Base-by-base conservation (phyloP, 2,797 vertebrate genomes). In the Cyprinella venusta region DNA sequence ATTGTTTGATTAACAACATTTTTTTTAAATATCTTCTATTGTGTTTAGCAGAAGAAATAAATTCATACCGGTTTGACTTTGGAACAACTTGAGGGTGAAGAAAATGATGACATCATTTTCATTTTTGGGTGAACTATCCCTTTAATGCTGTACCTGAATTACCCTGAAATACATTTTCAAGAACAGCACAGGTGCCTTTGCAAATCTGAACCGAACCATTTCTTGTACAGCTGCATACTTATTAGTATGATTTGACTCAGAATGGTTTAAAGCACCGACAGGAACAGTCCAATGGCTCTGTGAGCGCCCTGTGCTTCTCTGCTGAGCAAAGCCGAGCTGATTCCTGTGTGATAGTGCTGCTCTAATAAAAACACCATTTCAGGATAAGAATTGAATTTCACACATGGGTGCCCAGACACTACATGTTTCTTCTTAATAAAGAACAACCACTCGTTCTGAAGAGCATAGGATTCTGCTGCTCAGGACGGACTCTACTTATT, bases 331-430 rank as follows among this genome's bases (percentile, higher is more conserved):
- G 92, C 89, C 82, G 89, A 90, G 90, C 89, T 56, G 88, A 87
- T 91, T 89, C 87, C 65, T 76, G 90, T 85, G 90, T 91, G 93
- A 95, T 94, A 94, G 92, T 90, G 89, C 88, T 61, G 90, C 91
- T 94, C 94, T 94, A 93, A 94, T 93, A 94, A 93, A 92, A 93
- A 93, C 92, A 92, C 89, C 67, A 92, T 93, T 92, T 91, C 90
- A 89, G 92, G 92, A 94, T 92, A 92, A 93, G 92, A 94, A 95
- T 93, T 94, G 93, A 94, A 95, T 95, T 94, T 94, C 94, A 95
- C 94, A 93, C 93, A 93, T 94, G 93, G 92, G 89, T 88, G 93
- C 92, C 68, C 88, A 86, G 84, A 90, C 91, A 91, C 92, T 93
- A 93, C 93, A 94, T 94, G 93, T 93, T 94, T 93, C 93, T 92